phyloP scores from a whole-genome alignment of 2,797 vertebrate species.

The Siniperca undulata region DNA sequence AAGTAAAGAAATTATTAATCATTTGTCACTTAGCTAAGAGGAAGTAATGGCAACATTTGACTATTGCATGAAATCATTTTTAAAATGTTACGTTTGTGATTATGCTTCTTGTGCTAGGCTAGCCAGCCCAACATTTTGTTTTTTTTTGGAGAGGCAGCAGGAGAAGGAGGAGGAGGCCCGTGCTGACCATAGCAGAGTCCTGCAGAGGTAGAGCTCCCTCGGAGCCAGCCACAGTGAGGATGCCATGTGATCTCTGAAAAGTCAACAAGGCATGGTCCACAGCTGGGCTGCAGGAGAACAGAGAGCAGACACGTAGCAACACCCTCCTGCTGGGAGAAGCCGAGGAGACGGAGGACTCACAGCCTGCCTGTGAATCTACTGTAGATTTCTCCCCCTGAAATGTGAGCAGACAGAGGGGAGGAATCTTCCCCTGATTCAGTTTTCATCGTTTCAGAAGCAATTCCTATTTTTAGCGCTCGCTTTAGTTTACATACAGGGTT shows the following conservation, averaged over 20 bases:
- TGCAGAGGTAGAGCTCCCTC: conserved; percentile 64
- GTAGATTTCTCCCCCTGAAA: conserved; percentile 46
- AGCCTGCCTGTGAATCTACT: conserved; percentile 53
- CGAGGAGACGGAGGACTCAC: conserved; percentile 57
- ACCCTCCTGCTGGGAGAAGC: conserved; percentile 82
- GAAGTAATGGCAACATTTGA: conserved; percentile 1
- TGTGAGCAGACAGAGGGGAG: conserved; percentile 37
- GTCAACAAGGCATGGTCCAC: conserved; percentile 85
- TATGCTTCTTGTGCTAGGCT: conserved; percentile 44
- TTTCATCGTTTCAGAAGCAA: conserved; percentile 27
- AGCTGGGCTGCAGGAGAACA: conserved; percentile 82
- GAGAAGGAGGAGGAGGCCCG: conserved; percentile 48
- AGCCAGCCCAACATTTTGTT: conserved; percentile 27
- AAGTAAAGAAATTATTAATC: neutral
- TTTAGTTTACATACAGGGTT: conserved; percentile 30
- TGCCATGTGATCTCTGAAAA: conserved; percentile 88
- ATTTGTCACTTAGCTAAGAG: conserved; percentile 1
- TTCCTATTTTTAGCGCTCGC: conserved; percentile 29
- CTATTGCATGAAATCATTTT: conserved; percentile 9
- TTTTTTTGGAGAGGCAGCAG: conserved; percentile 37
- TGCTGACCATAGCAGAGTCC: conserved; percentile 77
- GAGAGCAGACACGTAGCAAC: conserved; percentile 81
- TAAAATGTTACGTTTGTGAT: conserved; percentile 32
- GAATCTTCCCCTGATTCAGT: conserved; percentile 26
- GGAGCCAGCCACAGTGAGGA: conserved; percentile 73